Percentiles rank a stretch among this genome's conserved stretches.
Evolutionary conservation across 2,888 invertebrate genomes (phyloP).

Genomic region (Synergus itoensis): DNA sequence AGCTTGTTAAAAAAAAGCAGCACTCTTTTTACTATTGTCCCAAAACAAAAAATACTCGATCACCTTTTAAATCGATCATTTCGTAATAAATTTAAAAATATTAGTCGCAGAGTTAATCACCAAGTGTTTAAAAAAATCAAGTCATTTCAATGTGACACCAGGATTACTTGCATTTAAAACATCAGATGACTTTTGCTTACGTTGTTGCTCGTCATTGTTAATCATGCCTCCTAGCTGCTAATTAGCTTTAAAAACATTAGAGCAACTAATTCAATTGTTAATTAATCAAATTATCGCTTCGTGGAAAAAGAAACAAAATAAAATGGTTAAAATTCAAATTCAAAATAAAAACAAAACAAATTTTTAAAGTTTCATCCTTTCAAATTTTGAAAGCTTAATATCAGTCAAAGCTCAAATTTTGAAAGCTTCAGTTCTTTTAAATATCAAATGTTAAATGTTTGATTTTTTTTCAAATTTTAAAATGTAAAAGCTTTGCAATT

Average conservation of each 20-base stretch:
- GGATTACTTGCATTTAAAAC: constrained; percentile 30
- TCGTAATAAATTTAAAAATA: neutral
- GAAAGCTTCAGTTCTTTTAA: too few relatives aligned
- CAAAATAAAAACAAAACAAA: neutral
- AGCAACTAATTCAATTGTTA: neutral
- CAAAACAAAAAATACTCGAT: neutral
- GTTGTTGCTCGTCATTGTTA: neutral
- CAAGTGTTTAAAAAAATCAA: neutral
- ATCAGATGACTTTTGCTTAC: neutral
- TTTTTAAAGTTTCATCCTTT: neutral
- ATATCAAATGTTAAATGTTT: too few relatives aligned
- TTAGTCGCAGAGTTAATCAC: neutral
- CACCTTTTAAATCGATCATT: neutral
- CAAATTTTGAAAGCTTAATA: too few relatives aligned
- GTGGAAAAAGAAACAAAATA: neutral
- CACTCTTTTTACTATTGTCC: neutral
- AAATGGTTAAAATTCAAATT: neutral
- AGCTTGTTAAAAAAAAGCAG: neutral
- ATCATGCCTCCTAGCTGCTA: neutral
- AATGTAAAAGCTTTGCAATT: too few relatives aligned
- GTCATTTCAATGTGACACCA: neutral
- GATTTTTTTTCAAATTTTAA: too few relatives aligned
- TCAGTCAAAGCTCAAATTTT: too few relatives aligned
- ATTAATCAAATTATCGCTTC: neutral
- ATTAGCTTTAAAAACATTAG: neutral